Conservation (phyloP, 37 sponge, comb jelly and placozoan genomes). For the Theonella swinhoei region DNA sequence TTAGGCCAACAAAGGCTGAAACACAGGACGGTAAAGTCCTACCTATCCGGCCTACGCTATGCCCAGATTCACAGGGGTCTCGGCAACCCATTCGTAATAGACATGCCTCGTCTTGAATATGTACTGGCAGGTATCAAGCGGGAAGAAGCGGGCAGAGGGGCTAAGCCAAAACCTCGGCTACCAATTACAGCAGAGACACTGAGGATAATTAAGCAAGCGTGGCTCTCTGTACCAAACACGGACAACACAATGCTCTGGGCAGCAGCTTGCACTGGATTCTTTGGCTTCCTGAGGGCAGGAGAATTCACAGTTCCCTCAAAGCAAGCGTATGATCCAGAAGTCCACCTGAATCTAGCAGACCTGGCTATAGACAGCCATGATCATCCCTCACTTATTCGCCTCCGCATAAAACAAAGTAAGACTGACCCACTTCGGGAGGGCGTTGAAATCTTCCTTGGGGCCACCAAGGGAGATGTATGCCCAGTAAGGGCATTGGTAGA, state of each 20-base stretch:
- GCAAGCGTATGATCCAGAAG: too few species aligned
- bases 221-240: neutral
- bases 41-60: neutral
- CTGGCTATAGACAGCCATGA: neutral
- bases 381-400: neutral
- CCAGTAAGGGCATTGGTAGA: slow-evolving; percentile 6
- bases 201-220: neutral
- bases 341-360: too few species aligned
- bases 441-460: neutral
- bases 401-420: slow-evolving; percentile 1
- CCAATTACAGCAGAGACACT: neutral
- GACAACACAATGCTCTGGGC: neutral
- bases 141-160: too few species aligned
- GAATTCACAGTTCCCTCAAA: too few species aligned
- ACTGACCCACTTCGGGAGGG: slow-evolving; percentile 26
- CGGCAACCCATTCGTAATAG: neutral
- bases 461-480: neutral
- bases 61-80: too few species aligned
- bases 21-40: neutral
- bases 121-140: neutral
- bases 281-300: too few species aligned
- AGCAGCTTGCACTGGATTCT: too few species aligned
- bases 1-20: neutral
- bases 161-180: too few species aligned
- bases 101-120: neutral